A percentile compares a stretch with the other conserved stretches of the same genome.
These are phyloP conservation scores for Aphaenogaster rudis DNA, from an alignment of 1,140 invertebrate species.

Conservation along the genomic window DNA sequence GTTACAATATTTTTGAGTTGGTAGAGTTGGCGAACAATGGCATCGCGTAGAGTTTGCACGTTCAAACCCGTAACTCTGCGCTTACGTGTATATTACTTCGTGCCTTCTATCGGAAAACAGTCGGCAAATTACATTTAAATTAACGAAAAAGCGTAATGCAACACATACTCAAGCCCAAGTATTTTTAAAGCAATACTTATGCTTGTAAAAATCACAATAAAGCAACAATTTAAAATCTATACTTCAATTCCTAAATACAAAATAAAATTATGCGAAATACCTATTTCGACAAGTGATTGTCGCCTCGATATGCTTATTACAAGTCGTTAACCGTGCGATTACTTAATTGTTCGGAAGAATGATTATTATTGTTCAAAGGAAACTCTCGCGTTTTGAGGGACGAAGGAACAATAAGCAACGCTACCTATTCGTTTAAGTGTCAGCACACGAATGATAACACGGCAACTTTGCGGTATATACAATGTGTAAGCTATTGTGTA, in stretches of 20 bases:
- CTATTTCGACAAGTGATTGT: not conserved
- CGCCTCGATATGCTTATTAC: not conserved
- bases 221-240: not conserved
- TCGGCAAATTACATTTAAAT: not conserved
- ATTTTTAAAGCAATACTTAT: not conserved
- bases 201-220: not conserved
- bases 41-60: conserved; percentile 1
- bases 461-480: not conserved
- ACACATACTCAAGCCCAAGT: not conserved
- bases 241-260: not conserved
- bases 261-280: not conserved
- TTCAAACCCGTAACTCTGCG: not conserved
- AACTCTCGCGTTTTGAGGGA: not conserved
- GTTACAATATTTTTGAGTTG: conserved; percentile 17
- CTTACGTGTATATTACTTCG: conserved; percentile 17
- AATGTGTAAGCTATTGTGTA: not conserved
- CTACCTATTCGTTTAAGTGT: not conserved
- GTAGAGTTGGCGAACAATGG: not conserved
- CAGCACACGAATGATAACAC: not conserved
- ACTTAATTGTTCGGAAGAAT: not conserved
- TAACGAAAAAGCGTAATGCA: not conserved
- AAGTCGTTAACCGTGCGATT: not conserved
- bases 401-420: not conserved
- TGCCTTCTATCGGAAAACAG: not conserved
- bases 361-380: not conserved